phyloP scores from a whole-genome alignment of 2,797 vertebrate genomes.

The Borostomias antarcticus region DNA sequence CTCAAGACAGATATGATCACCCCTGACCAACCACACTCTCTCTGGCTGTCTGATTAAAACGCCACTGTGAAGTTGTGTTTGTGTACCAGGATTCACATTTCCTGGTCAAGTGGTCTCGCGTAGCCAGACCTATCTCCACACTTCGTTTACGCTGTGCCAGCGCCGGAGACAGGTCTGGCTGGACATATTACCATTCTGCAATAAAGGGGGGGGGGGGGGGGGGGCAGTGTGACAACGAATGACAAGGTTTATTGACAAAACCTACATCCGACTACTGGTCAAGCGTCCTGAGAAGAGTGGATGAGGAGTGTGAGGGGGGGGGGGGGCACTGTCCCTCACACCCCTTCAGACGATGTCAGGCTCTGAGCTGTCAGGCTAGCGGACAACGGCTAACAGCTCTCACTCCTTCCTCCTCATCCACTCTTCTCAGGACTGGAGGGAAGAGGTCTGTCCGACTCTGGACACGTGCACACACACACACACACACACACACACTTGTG shows the following conservation, averaged over 20 bases:
- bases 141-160: too few species aligned
- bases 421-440: not conserved
- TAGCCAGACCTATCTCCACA: too few species aligned
- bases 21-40: not conserved
- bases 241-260: too few species aligned
- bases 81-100: not conserved
- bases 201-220: too few species aligned
- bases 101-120: too few species aligned
- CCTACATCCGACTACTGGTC: too few species aligned
- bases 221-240: too few species aligned
- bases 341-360: slow-evolving; percentile 7
- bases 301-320: not conserved
- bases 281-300: slow-evolving; percentile 1
- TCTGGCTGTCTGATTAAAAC: slow-evolving; percentile 19
- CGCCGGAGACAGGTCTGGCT: too few species aligned
- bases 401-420: not conserved
- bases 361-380: slow-evolving; percentile 2
- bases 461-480: not conserved
- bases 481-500: not conserved
- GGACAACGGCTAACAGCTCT: not conserved
- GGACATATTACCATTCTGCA: too few species aligned
- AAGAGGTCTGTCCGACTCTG: not conserved
- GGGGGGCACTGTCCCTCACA: not conserved
- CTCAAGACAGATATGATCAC: not conserved
- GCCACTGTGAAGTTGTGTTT: not conserved